Conservation (phyloP, 1,140 invertebrate genomes). For the Cryptotermes secundus region DNA sequence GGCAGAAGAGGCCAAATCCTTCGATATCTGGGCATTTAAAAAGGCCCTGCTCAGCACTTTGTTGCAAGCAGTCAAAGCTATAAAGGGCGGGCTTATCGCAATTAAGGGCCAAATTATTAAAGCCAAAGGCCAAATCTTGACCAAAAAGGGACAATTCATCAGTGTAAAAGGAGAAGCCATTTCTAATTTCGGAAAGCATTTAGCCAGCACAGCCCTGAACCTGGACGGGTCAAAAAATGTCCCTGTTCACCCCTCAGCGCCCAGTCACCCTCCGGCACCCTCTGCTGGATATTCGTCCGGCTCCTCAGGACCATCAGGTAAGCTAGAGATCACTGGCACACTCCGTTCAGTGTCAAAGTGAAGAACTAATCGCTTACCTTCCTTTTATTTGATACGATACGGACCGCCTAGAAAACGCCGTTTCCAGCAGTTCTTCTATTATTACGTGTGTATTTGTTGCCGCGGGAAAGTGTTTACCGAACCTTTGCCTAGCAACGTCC, state of each 20-base stretch:
- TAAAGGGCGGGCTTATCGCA: constrained; percentile 79
- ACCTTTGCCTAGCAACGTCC: too few species aligned
- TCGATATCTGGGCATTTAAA: constrained; percentile 74
- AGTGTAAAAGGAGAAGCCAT: constrained; percentile 70
- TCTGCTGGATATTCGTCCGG: not conserved
- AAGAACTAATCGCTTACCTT: too few species aligned
- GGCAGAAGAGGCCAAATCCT: constrained; percentile 55
- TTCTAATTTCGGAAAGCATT: constrained; percentile 70
- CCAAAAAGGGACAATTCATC: constrained; percentile 71
- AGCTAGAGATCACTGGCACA: not conserved
- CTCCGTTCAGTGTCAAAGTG: too few species aligned
- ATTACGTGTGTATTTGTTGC: too few species aligned
- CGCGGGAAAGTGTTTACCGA: too few species aligned
- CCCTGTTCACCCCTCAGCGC: not conserved
- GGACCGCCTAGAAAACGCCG: too few species aligned
- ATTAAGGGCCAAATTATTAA: constrained; percentile 82
- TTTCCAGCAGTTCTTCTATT: too few species aligned
- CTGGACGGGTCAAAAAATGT: not conserved
- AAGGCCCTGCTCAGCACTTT: constrained; percentile 77
- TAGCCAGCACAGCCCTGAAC: constrained; percentile 66
- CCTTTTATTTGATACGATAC: too few species aligned
- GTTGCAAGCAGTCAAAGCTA: constrained; percentile 79
- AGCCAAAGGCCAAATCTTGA: constrained; percentile 72
- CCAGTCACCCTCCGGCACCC: not conserved
- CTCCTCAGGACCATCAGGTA: not conserved